phyloP scores from a whole-genome alignment of 1,140 invertebrate species.

The Solenopsis invicta region DNA sequence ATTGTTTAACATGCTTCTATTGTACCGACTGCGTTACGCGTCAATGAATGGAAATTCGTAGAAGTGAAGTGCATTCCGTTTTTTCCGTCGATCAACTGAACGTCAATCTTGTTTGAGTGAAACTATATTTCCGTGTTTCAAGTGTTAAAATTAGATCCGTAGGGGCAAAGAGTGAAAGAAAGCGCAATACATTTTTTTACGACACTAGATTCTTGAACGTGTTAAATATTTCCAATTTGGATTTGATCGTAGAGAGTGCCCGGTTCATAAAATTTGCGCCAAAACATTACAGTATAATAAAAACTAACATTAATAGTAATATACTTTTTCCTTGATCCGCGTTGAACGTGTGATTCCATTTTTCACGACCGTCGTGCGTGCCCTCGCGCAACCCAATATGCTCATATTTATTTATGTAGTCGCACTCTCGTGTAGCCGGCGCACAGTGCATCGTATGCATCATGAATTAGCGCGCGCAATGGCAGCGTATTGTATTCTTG shows the following conservation, averaged over 20 bases:
- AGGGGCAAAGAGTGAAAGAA: not conserved
- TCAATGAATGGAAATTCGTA: conserved; percentile 15
- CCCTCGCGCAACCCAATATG: conserved; percentile 47
- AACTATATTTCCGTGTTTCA: not conserved
- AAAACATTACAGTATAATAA: not conserved
- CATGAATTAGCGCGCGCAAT: conserved; percentile 69
- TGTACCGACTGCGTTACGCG: not conserved
- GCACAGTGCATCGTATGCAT: conserved; percentile 62
- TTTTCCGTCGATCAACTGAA: not conserved
- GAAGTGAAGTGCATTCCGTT: not conserved
- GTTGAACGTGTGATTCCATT: conserved; percentile 40
- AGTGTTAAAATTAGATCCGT: not conserved
- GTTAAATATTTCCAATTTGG: not conserved
- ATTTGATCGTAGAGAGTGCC: not conserved
- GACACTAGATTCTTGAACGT: not conserved
- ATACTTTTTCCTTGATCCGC: conserved; percentile 27
- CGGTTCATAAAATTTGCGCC: not conserved
- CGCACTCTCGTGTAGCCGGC: conserved; percentile 23
- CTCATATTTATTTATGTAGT: conserved; percentile 71
- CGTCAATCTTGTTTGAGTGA: conserved; percentile 3
- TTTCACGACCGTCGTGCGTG: conserved; percentile 24
- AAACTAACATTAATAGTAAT: not conserved
- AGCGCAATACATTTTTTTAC: not conserved
- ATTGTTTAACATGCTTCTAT: conserved; percentile 41
- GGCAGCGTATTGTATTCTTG: conserved; percentile 66